A percentile compares a stretch with the other conserved stretches of the same genome.
These are phyloP conservation scores for Phytoseiulus persimilis DNA, from an alignment of 2,888 invertebrate species.

Conservation along the genomic window DNA sequence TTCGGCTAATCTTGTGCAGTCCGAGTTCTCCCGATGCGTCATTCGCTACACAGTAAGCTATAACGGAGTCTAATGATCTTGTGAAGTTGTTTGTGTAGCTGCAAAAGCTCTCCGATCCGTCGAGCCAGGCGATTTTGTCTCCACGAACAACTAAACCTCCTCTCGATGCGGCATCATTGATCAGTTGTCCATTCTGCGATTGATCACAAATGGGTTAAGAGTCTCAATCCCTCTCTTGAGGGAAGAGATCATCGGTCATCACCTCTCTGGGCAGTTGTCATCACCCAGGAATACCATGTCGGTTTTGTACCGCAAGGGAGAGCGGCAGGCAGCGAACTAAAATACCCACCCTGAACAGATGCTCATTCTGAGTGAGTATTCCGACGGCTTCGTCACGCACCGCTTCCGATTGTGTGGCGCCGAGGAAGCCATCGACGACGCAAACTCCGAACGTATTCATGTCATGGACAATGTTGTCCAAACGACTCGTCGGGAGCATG, in stretches of 20 bases:
- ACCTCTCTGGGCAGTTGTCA: no score
- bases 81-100: conserved; percentile 71
- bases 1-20: conserved; percentile 43
- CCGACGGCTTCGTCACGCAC: neutral
- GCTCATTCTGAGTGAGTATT: neutral
- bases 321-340: neutral
- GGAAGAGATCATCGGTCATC: conserved; percentile 40
- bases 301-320: no score
- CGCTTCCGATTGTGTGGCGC: conserved; percentile 49
- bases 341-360: neutral
- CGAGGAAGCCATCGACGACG: conserved; percentile 82
- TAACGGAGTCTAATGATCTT: conserved; percentile 45
- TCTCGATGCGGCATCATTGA: conserved; percentile 41
- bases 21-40: conserved; percentile 45
- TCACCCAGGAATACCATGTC: no score
- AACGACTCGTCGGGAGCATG: neutral
- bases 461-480: conserved; percentile 62
- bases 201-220: no score
- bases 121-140: conserved; percentile 86
- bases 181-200: conserved; percentile 45
- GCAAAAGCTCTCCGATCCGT: conserved; percentile 71
- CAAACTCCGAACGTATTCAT: conserved; percentile 82
- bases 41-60: conserved; percentile 44
- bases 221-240: conserved; percentile 44
- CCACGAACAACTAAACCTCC: conserved; percentile 60